phyloP scores from a whole-genome alignment of 2,113 vertebrate species.

The Mesembrinibis cayennensis region DNA sequence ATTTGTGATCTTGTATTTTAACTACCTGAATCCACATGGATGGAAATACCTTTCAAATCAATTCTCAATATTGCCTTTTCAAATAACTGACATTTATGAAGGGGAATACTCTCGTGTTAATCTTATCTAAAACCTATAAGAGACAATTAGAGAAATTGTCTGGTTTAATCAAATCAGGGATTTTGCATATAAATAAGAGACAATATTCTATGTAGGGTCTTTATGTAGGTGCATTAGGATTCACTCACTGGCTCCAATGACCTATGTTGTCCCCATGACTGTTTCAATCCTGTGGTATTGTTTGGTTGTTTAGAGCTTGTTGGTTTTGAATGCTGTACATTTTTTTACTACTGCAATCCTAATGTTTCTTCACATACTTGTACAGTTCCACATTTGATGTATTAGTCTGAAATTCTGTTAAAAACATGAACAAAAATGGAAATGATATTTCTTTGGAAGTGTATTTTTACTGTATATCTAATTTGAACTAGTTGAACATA shows the following conservation, averaged over 20 bases:
- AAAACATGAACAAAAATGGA: slow-evolving; percentile 77
- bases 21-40: slow-evolving; percentile 32
- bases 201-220: slow-evolving; percentile 63
- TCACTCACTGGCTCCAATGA: slow-evolving; percentile 52
- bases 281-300: slow-evolving; percentile 72
- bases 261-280: slow-evolving; percentile 67
- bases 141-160: slow-evolving; percentile 70
- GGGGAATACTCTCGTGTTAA: slow-evolving; percentile 34
- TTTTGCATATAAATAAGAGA: slow-evolving; percentile 70
- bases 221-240: slow-evolving; percentile 68
- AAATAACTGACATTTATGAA: neutral
- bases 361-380: slow-evolving; percentile 73
- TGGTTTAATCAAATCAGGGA: slow-evolving; percentile 68
- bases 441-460: slow-evolving; percentile 72
- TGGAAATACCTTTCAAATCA: slow-evolving; percentile 22
- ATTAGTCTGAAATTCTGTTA: slow-evolving; percentile 77
- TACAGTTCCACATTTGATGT: slow-evolving; percentile 77
- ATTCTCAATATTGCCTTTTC: slow-evolving; percentile 57
- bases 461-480: slow-evolving; percentile 71
- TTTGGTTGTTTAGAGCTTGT: slow-evolving; percentile 70
- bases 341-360: slow-evolving; percentile 74
- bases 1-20: neutral
- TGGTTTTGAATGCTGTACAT: slow-evolving; percentile 76
- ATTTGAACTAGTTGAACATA: slow-evolving; percentile 67
- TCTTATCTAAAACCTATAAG: slow-evolving; percentile 49